Conservation (phyloP, 2,113 vertebrate species). For the Gulo gulo region DNA sequence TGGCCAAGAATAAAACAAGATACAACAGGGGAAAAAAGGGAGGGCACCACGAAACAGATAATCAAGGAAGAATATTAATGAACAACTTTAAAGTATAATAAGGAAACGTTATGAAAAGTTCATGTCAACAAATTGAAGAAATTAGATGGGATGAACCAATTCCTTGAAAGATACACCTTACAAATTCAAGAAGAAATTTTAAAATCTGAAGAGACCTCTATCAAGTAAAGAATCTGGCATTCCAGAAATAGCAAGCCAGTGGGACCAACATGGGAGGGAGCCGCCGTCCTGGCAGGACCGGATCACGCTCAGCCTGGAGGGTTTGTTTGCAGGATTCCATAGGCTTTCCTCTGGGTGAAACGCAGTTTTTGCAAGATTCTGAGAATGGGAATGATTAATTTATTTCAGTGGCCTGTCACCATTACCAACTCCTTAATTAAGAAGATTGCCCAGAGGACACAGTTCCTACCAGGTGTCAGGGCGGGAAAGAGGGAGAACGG, state of each 20-base stretch:
- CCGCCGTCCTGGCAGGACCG: background rate
- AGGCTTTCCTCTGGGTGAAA: background rate
- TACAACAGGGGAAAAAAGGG: background rate
- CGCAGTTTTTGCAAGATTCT: background rate
- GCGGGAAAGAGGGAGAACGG: background rate
- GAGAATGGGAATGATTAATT: background rate
- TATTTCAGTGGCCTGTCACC: background rate
- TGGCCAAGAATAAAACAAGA: background rate
- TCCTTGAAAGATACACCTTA: background rate
- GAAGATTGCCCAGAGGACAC: background rate
- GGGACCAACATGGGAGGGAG: background rate
- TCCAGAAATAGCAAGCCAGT: background rate
- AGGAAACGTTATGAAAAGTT: background rate
- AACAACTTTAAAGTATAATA: background rate
- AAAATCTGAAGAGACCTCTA: background rate
- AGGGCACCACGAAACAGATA: background rate
- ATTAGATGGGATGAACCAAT: background rate
- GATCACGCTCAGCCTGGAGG: no score
- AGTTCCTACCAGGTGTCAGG: background rate
- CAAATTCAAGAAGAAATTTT: background rate
- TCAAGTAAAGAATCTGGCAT: background rate
- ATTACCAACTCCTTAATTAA: background rate
- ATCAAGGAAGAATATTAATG: background rate
- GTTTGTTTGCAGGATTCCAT: background rate
- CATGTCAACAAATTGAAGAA: background rate